These are phyloP conservation scores for Actenoides hombroni DNA, from an alignment of 2,113 vertebrate species.

Conservation along the genomic window DNA sequence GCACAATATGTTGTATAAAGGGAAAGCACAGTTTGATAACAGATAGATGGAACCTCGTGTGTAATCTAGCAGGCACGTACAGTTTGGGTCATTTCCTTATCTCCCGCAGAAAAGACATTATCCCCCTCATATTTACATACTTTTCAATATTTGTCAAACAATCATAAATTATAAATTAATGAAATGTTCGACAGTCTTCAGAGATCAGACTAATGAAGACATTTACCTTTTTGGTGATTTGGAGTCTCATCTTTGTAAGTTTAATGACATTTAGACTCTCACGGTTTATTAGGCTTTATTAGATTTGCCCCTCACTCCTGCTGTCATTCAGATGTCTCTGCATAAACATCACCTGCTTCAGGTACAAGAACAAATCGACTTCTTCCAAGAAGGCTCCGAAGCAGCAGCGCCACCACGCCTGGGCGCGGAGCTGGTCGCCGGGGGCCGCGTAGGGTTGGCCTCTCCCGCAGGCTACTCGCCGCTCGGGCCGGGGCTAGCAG, in stretches of 20 bases:
- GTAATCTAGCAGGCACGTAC: constrained; percentile 93
- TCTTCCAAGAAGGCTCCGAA: constrained; percentile 1
- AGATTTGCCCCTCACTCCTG: constrained; percentile 88
- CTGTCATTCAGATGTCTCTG: constrained; percentile 87
- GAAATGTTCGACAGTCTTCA: constrained; percentile 97
- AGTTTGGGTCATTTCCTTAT: constrained; percentile 99
- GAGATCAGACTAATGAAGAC: constrained; percentile 98
- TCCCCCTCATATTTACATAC: constrained; percentile 97
- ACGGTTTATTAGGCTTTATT: constrained; percentile 98
- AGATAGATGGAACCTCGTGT: constrained; percentile 90
- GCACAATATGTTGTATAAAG: constrained; percentile 86
- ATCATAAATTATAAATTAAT: constrained; percentile 99
- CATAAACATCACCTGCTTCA: constrained; percentile 91
- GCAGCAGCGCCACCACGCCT: not conserved
- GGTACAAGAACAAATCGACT: constrained; percentile 78
- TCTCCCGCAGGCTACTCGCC: not conserved
- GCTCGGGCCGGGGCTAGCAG: not conserved
- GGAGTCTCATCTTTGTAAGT: constrained; percentile 89
- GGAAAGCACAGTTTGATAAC: constrained; percentile 93
- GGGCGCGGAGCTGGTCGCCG: not conserved
- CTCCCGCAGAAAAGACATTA: constrained; percentile 99
- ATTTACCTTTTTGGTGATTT: constrained; percentile 88
- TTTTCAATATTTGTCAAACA: constrained; percentile 99
- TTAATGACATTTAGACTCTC: constrained; percentile 89
- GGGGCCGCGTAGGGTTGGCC: not conserved